These are phyloP conservation scores for Allolobophora icterica DNA, from an alignment of 2,888 invertebrate species.

Conservation along the genomic window DNA sequence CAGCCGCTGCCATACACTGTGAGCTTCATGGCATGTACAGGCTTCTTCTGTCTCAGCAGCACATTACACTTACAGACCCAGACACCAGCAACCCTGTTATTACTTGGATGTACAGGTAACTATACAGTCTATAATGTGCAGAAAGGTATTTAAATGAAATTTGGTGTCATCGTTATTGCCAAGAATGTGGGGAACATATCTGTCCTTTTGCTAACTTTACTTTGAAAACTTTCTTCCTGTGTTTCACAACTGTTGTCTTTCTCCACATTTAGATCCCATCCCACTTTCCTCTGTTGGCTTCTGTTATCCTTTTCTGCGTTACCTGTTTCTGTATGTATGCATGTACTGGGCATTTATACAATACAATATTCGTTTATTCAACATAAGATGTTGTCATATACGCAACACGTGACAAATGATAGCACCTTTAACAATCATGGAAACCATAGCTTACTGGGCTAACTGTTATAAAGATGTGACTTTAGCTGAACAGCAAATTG, in stretches of 20 bases:
- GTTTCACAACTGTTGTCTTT: not conserved
- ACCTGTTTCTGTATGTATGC: not conserved
- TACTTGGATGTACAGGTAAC: constrained; percentile 31
- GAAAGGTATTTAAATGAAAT: not conserved
- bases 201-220: not conserved
- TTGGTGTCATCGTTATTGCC: not conserved
- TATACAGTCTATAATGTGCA: not conserved
- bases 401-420: too few species aligned
- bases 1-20: constrained; percentile 30
- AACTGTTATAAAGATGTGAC: too few species aligned
- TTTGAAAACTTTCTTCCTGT: not conserved
- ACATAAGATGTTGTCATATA: too few species aligned
- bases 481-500: too few species aligned
- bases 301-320: not conserved
- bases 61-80: constrained; percentile 13
- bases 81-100: constrained; percentile 25
- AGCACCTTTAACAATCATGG: too few species aligned
- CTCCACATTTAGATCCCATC: not conserved
- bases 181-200: not conserved
- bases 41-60: constrained; percentile 21
- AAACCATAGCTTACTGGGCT: too few species aligned
- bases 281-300: not conserved
- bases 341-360: too few species aligned
- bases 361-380: too few species aligned
- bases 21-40: constrained; percentile 21